Evolutionary conservation across 53 echinoderm and acorn worm genomes (phyloP).

Genomic region (Henricia sp.): DNA sequence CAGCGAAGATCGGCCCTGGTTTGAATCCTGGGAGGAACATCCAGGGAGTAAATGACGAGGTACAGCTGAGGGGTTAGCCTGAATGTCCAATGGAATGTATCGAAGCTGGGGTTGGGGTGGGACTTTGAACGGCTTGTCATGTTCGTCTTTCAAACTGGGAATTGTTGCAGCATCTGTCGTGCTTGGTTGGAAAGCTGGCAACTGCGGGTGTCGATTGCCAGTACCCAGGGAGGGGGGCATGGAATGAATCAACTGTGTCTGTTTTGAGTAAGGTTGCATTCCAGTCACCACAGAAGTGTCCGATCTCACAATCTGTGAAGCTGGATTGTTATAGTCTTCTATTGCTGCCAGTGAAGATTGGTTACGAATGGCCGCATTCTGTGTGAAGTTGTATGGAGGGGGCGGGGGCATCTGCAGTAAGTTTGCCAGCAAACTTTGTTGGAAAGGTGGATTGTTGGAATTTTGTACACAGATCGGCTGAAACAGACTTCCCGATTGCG

Average conservation of each 20-base stretch:
- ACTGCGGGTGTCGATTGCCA: conserved; percentile 37
- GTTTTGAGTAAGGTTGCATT: no score
- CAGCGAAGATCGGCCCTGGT: background rate
- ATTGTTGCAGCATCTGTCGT: background rate
- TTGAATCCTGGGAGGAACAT: background rate
- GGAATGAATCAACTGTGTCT: no score
- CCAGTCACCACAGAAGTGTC: no score
- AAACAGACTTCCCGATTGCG: conserved; percentile 35
- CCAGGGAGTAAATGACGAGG: background rate
- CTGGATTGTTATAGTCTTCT: background rate
- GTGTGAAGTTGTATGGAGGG: conserved; percentile 38
- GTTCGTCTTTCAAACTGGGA: no score
- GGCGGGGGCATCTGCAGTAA: conserved; percentile 34
- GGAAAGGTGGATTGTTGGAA: conserved; percentile 35
- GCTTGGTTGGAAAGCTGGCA: background rate
- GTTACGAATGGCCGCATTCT: conserved; percentile 33
- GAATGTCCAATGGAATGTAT: conserved; percentile 17
- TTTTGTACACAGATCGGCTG: conserved; percentile 10
- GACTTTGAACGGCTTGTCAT: conserved; percentile 37
- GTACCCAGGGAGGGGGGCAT: no score
- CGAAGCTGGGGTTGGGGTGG: background rate
- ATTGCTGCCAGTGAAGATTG: conserved; percentile 37
- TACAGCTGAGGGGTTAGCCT: background rate
- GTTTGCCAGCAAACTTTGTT: conserved; percentile 58
- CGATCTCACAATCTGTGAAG: background rate